Evolutionary conservation across 2,113 vertebrate species (phyloP).

Genomic region (Coptodon rendalli): DNA sequence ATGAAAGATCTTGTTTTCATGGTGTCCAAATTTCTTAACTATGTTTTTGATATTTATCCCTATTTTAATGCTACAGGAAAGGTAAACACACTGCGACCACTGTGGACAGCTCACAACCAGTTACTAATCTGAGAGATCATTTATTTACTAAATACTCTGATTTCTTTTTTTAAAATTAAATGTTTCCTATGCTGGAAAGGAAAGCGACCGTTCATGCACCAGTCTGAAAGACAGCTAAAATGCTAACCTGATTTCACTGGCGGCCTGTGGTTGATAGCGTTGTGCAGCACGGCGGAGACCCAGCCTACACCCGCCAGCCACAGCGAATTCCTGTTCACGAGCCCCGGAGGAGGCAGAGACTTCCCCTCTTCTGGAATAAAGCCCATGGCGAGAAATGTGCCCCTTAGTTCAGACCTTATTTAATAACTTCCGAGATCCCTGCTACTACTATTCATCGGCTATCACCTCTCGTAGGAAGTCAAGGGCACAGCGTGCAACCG

Average conservation of each 20-base stretch:
- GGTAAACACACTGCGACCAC: not conserved
- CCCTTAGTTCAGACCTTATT: not conserved
- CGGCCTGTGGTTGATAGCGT: conserved; percentile 66
- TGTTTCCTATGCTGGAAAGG: not conserved
- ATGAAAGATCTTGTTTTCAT: not conserved
- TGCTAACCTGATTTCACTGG: conserved; percentile 68
- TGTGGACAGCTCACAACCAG: not conserved
- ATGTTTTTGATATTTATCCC: not conserved
- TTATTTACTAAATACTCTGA: not conserved
- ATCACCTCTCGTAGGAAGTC: conserved; percentile 58
- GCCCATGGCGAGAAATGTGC: conserved; percentile 52
- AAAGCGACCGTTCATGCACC: not conserved
- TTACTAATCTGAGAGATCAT: not conserved
- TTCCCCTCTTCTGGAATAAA: conserved; percentile 72
- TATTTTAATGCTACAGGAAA: not conserved
- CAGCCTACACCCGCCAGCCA: conserved; percentile 68
- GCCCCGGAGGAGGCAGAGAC: conserved; percentile 71
- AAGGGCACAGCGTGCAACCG: conserved; percentile 46
- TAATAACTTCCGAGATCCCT: not conserved
- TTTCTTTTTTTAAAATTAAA: not conserved
- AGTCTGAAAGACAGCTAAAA: not conserved
- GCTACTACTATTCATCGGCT: not conserved
- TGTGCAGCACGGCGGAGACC: conserved; percentile 64
- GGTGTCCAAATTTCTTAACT: not conserved
- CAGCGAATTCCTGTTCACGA: conserved; percentile 70